A percentile compares a stretch with the other conserved stretches of the same genome.
These are phyloP conservation scores for Paracanthobrama guichenoti DNA, from an alignment of 2,113 vertebrate species.

Conservation along the genomic window DNA sequence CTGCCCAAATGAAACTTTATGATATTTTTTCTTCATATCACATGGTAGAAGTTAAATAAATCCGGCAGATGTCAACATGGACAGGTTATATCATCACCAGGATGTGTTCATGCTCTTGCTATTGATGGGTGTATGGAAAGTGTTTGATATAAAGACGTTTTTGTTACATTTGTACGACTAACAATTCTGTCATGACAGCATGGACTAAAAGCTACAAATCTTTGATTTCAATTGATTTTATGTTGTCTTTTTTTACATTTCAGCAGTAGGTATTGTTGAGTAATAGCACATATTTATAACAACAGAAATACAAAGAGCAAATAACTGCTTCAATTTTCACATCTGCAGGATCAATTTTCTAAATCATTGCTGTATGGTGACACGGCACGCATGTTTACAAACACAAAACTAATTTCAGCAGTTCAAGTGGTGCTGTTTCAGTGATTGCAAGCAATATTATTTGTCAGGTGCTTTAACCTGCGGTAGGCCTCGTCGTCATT, in stretches of 20 bases:
- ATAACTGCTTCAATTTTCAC: constrained; percentile 26
- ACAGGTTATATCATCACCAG: not conserved
- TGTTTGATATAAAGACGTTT: not conserved
- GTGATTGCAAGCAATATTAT: constrained; percentile 29
- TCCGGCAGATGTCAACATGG: not conserved
- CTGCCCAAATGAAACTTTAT: too few relatives aligned
- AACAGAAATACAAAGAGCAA: not conserved
- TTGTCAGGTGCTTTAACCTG: not conserved
- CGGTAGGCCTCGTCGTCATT: not conserved
- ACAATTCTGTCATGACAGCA: not conserved
- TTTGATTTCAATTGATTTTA: not conserved
- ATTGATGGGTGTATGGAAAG: too few relatives aligned
- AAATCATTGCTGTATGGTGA: constrained; percentile 9
- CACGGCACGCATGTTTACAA: not conserved
- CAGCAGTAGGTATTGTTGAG: not conserved
- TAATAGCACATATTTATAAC: not conserved
- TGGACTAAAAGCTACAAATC: not conserved
- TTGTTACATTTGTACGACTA: not conserved
- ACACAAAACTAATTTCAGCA: constrained; percentile 5
- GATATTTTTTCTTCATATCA: too few relatives aligned
- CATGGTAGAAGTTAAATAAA: too few relatives aligned
- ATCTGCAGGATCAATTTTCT: constrained; percentile 17
- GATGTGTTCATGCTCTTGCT: not conserved
- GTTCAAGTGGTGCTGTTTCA: constrained; percentile 7
- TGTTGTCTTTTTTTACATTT: not conserved